phyloP scores from a whole-genome alignment of 30 jellyfish, hydroid and myxozoan species.

The Morbakka virulenta region DNA sequence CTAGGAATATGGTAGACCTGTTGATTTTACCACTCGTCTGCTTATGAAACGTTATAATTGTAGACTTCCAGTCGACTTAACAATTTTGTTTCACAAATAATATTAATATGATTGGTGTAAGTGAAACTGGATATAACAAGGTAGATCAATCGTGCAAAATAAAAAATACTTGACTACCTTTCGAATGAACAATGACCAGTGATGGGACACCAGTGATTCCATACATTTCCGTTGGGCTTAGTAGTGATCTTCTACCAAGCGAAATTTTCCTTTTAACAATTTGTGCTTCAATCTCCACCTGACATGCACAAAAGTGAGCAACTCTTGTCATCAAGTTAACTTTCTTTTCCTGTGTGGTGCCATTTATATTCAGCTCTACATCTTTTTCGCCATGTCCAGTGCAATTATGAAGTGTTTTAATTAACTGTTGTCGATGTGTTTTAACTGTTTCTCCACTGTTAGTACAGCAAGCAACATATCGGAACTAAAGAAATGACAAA shows the following conservation, averaged over 20 bases:
- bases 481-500: too few species aligned
- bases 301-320: slow-evolving; percentile 61
- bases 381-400: slow-evolving; percentile 13
- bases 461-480: slow-evolving; percentile 66
- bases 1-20: too few species aligned
- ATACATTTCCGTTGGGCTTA: slow-evolving; percentile 51
- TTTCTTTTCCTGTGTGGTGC: neutral
- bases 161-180: slow-evolving; percentile 50
- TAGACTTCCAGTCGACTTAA: too few species aligned
- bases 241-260: slow-evolving; percentile 7
- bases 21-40: too few species aligned
- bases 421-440: slow-evolving; percentile 38
- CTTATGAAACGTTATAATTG: too few species aligned
- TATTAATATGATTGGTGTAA: too few species aligned
- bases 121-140: too few species aligned
- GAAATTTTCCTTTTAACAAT: slow-evolving; percentile 38
- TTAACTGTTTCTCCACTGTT: slow-evolving; percentile 63
- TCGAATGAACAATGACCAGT: slow-evolving; percentile 19
- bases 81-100: too few species aligned
- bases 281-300: slow-evolving; percentile 27
- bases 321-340: slow-evolving; percentile 11
- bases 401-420: slow-evolving; percentile 8
- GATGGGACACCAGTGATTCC: slow-evolving; percentile 67
- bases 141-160: too few species aligned
- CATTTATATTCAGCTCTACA: neutral